These are phyloP conservation scores for Actenoides lindsayi DNA, from an alignment of 2,113 vertebrate species.

Conservation along the genomic window DNA sequence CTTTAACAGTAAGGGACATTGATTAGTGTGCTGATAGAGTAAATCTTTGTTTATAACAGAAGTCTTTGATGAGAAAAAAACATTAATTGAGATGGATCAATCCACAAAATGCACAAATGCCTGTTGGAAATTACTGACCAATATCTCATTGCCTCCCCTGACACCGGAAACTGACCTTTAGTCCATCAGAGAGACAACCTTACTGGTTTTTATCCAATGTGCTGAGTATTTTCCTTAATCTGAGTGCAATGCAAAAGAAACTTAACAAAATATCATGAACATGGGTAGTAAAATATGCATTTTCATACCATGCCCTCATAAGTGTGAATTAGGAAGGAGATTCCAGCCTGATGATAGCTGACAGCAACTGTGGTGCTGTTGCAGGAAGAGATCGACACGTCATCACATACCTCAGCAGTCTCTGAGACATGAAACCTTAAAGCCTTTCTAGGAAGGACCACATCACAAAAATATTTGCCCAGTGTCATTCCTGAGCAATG, in stretches of 20 bases:
- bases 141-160: rapidly evolving
- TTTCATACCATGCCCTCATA: neutral
- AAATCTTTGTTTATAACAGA: neutral
- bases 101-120: neutral
- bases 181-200: neutral
- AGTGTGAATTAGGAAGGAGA: neutral
- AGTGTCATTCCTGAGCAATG: neutral
- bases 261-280: neutral
- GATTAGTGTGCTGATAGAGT: neutral
- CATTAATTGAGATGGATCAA: neutral
- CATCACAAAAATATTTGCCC: neutral
- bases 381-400: neutral
- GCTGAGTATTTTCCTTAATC: neutral
- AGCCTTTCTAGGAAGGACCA: neutral
- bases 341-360: neutral
- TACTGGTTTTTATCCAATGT: neutral
- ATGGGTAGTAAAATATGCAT: rapidly evolving
- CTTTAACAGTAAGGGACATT: neutral
- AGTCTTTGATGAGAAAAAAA: neutral
- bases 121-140: neutral
- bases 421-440: neutral
- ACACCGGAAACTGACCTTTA: neutral
- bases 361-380: neutral
- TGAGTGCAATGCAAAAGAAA: neutral
- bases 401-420: neutral